phyloP scores from a whole-genome alignment of 2,113 vertebrate species.

The Microcebus lehilahytsara region DNA sequence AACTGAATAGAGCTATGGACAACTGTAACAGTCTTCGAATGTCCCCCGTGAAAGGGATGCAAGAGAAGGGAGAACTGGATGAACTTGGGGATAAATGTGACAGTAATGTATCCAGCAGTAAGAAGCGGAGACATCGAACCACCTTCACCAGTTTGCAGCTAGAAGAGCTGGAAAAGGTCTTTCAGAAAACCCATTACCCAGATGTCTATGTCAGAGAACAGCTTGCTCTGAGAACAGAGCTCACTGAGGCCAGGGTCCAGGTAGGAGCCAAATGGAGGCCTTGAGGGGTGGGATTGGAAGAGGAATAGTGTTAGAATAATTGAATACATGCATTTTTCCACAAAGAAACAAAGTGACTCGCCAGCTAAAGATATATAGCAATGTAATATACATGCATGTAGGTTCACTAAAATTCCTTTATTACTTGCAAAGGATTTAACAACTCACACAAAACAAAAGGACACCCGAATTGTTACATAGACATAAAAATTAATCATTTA shows the following conservation, averaged over 20 bases:
- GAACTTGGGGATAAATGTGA: constrained; percentile 96
- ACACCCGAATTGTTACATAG: background rate
- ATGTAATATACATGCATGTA: background rate
- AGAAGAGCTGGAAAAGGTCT: constrained; percentile 98
- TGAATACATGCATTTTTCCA: background rate
- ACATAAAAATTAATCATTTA: background rate
- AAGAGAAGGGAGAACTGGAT: constrained; percentile 92
- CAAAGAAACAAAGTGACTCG: background rate
- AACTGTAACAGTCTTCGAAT: constrained; percentile 90
- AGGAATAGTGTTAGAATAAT: background rate
- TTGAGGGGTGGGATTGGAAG: background rate
- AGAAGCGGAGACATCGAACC: constrained; percentile 96
- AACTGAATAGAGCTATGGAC: constrained; percentile 90
- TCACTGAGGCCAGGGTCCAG: constrained; percentile 98
- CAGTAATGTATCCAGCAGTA: constrained; percentile 98
- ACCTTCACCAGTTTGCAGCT: constrained; percentile 98
- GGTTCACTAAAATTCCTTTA: background rate
- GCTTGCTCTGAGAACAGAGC: constrained; percentile 96
- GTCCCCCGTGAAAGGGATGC: constrained; percentile 90
- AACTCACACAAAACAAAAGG: background rate
- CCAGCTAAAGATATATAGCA: background rate
- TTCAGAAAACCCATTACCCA: constrained; percentile 99
- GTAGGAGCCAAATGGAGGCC: constrained; percentile 79
- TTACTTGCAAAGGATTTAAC: constrained; percentile 24
- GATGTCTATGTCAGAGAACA: constrained; percentile 99